Percentiles rank a stretch among this genome's conserved stretches.
phyloP scores from a whole-genome alignment of 2,888 invertebrate genomes.

The Oscheius sp. region DNA sequence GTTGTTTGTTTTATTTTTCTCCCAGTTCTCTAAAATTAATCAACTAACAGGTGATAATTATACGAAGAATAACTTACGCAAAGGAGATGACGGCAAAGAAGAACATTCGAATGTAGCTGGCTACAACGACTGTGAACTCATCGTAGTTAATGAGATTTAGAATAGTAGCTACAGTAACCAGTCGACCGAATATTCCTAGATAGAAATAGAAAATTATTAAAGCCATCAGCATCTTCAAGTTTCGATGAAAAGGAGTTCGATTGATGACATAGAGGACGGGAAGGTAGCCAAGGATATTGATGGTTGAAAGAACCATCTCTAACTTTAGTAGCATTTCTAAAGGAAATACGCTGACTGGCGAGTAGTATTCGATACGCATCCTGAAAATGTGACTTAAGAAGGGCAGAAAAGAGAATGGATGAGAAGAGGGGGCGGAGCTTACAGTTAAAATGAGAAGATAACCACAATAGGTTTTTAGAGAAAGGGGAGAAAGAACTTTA shows the following conservation, averaged over 20 bases:
- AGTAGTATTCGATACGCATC: constrained; percentile 20
- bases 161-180: constrained; percentile 4
- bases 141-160: background rate
- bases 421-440: too few relatives aligned
- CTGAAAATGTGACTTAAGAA: too few relatives aligned
- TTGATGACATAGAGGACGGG: constrained; percentile 3
- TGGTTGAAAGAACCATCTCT: background rate
- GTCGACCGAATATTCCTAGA: background rate
- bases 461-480: too few relatives aligned
- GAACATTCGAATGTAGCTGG: constrained; percentile 19
- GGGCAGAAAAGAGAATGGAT: too few relatives aligned
- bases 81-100: constrained; percentile 17
- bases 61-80: constrained; percentile 8
- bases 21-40: too few relatives aligned
- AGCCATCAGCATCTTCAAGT: background rate
- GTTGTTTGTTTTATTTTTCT: too few relatives aligned
- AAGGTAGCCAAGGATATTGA: background rate
- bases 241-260: background rate
- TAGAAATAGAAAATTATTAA: constrained; percentile 4
- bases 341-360: background rate
- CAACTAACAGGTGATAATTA: too few relatives aligned
- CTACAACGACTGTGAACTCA: background rate
- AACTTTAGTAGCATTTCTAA: background rate
- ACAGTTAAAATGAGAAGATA: too few relatives aligned
- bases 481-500: too few relatives aligned